Base-by-base conservation (phyloP, 2,888 invertebrate genomes). In the Archips crataeganus region DNA sequence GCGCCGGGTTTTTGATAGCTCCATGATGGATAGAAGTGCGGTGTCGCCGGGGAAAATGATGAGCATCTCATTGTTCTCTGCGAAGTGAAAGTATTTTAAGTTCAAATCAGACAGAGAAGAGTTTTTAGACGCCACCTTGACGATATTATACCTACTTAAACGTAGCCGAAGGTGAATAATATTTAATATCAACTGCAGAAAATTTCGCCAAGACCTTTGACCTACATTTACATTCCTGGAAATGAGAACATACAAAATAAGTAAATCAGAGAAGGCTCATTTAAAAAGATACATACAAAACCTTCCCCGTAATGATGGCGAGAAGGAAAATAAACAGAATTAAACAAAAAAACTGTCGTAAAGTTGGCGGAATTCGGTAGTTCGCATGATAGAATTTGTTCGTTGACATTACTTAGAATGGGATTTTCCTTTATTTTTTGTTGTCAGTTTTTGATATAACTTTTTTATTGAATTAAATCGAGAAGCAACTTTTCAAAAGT, bases 21-120 rank as follows among this genome's bases (percentile, higher is more conserved):
- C 75, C 74, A 74, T 85, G 86, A 87, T 85, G 83, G 85, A 87
- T 86, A 82, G 84, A 80, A 85, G 84, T 82, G 81, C 78, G 74
- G 77, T 77, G 80, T 79, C 79, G 76, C 77, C 76, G 67, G 77
- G 76, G 79, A 80, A 83, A 86, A 86, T 83, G 82, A 85, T 82
- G 85, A 82, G 82, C 79, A 79, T 82, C 84, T 82, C 86, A 86
- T 87, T 88, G 87, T 88, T 87, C 82, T 79, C 79, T 70, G 64
- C 34, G 73, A 74, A 72, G 74, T 64, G 79, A 82, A 85, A 84
- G 80, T 83, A 87, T 88, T 88, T 88, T 86, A 87, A 88, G 87
- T 89, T 88, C 86, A 87, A 89, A 88, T 87, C 84, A 85, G 86
- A 85, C 80, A 42, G 78, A 78, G 81, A 80, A 82, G 82, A 82